These are phyloP conservation scores for Spatula clypeata DNA, from an alignment of 2,797 vertebrate genomes.

Conservation along the genomic window DNA sequence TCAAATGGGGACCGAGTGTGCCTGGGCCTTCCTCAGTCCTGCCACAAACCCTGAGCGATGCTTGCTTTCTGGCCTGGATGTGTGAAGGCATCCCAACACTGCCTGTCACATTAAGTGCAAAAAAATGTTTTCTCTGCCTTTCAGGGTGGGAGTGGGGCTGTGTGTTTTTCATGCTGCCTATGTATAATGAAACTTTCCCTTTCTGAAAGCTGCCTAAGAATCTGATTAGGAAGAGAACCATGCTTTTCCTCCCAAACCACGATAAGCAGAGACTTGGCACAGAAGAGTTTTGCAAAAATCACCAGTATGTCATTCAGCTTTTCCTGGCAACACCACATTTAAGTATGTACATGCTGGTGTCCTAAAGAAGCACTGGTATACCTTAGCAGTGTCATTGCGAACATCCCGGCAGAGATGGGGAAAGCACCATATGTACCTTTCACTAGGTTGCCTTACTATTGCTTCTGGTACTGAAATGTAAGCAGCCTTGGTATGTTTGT, in stretches of 20 bases:
- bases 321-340: neutral
- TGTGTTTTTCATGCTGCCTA: neutral
- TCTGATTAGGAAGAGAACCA: neutral
- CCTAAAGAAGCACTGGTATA: neutral
- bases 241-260: neutral
- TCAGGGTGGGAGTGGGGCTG: neutral
- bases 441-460: neutral
- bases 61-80: neutral
- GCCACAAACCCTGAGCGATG: accelerated
- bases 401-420: neutral
- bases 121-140: neutral
- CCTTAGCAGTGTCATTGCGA: neutral
- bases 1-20: neutral
- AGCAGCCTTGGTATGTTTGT: neutral
- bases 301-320: no score
- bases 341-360: neutral
- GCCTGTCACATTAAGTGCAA: neutral
- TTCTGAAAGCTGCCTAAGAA: neutral
- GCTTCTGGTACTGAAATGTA: neutral
- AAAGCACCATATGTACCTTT: neutral
- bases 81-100: neutral
- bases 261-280: neutral
- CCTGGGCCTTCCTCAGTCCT: neutral
- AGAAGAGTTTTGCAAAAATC: neutral
- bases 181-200: neutral